Percentiles rank a stretch among this genome's conserved stretches.
These are phyloP conservation scores for Apolygus lucorum DNA, from an alignment of 1,140 invertebrate species.

Conservation along the genomic window DNA sequence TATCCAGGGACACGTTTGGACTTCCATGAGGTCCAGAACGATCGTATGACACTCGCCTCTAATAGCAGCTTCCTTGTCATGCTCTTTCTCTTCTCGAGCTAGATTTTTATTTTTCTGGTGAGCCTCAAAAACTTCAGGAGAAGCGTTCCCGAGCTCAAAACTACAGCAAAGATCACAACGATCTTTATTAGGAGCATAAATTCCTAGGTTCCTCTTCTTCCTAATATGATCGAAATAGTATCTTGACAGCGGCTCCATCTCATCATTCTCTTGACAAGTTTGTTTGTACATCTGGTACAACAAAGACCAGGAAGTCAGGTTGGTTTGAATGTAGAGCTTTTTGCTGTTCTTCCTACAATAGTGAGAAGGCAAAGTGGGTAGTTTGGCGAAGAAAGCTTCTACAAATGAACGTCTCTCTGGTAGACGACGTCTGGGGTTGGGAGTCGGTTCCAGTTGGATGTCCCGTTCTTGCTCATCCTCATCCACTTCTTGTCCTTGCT, in stretches of 20 bases:
- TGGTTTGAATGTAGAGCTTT: too few species aligned
- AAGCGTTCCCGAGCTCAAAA: slow-evolving; percentile 21
- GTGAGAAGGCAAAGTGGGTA: too few species aligned
- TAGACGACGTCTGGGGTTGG: too few species aligned
- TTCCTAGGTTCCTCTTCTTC: slow-evolving; percentile 22
- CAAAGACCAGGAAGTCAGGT: too few species aligned
- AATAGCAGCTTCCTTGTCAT: too few species aligned
- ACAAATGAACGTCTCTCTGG: neutral
- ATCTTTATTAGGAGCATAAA: slow-evolving; percentile 29
- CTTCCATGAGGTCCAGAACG: too few species aligned
- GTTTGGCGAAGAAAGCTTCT: neutral
- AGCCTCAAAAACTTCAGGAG: neutral
- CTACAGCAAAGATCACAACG: slow-evolving; percentile 27
- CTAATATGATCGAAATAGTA: neutral
- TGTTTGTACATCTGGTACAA: too few species aligned
- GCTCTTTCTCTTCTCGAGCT: slow-evolving; percentile 20
- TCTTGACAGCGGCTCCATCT: too few species aligned
- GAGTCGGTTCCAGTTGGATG: neutral
- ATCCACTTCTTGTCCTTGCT: neutral
- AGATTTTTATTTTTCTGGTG: slow-evolving; percentile 8
- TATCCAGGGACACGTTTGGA: too few species aligned
- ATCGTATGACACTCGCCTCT: too few species aligned
- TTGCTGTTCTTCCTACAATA: too few species aligned
- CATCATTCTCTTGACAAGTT: too few species aligned
- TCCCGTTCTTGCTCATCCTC: neutral